These are phyloP conservation scores for Thaumatotibia leucotreta DNA, from an alignment of 1,140 invertebrate species.

Conservation along the genomic window DNA sequence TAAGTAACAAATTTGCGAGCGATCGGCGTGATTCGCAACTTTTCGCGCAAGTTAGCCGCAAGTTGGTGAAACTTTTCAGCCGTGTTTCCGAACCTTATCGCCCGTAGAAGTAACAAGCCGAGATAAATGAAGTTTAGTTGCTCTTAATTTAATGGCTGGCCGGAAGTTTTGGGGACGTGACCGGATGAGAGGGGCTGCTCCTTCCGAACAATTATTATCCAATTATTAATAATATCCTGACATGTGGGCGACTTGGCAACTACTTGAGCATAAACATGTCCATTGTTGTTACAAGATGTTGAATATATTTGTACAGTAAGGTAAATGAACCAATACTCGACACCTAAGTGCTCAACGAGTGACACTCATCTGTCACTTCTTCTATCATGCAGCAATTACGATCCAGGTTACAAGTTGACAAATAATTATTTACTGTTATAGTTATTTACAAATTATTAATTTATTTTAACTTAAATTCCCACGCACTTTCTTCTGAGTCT, in stretches of 20 bases:
- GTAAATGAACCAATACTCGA: no score
- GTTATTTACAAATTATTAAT: no score
- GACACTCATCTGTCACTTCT: no score
- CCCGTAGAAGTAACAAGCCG: constrained; percentile 64
- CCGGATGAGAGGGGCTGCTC: constrained; percentile 30
- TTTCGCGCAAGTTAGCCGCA: constrained; percentile 51
- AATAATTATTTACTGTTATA: no score
- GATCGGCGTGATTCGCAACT: constrained; percentile 69
- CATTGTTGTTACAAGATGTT: not conserved
- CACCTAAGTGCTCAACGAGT: no score
- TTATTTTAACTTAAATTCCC: no score
- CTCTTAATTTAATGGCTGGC: constrained; percentile 69
- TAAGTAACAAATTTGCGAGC: constrained; percentile 68
- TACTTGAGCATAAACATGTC: not conserved
- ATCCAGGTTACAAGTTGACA: no score
- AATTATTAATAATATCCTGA: constrained; percentile 32
- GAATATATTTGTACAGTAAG: no score
- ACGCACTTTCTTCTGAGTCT: no score
- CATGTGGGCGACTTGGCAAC: constrained; percentile 1
- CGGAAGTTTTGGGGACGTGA: constrained; percentile 60
- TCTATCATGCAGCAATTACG: no score
- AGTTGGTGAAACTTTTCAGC: constrained; percentile 55
- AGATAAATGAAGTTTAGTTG: constrained; percentile 72
- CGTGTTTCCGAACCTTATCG: constrained; percentile 67
- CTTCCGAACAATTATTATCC: constrained; percentile 22